Percentiles rank a stretch among this genome's conserved stretches.
Evolutionary conservation across 2,113 vertebrate genomes (phyloP).

Genomic region (Aplodontia rufa): DNA sequence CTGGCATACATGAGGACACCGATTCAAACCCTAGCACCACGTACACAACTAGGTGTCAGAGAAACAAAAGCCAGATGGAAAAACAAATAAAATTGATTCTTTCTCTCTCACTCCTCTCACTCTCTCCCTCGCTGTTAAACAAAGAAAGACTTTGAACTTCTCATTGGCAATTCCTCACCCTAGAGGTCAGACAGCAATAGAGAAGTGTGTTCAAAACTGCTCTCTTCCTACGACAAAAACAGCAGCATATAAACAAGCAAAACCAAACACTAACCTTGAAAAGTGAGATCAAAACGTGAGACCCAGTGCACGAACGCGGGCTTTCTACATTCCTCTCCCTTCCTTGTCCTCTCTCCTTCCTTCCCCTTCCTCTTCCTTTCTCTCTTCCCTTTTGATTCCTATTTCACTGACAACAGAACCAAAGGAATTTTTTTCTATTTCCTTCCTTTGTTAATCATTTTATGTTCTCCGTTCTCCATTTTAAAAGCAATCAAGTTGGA

Average conservation of each 20-base stretch:
- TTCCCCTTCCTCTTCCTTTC: not conserved
- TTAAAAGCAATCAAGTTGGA: constrained; percentile 44
- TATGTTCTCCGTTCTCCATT: constrained; percentile 2
- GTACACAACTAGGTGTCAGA: too few relatives aligned
- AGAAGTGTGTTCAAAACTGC: not conserved
- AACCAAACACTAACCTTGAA: not conserved
- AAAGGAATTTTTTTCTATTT: not conserved
- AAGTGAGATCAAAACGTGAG: not conserved
- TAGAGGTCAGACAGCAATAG: not conserved
- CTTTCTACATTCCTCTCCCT: rapidly evolving
- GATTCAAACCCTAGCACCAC: too few relatives aligned
- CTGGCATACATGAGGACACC: too few relatives aligned
- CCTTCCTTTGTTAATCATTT: constrained; percentile 20
- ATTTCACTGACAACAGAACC: not conserved
- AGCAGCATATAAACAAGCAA: not conserved
- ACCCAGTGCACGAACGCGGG: too few relatives aligned
- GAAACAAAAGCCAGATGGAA: too few relatives aligned
- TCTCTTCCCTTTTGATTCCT: not conserved
- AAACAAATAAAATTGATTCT: too few relatives aligned
- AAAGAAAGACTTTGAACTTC: not conserved
- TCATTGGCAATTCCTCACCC: not conserved
- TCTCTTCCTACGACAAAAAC: not conserved
- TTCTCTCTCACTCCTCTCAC: too few relatives aligned
- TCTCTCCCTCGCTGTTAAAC: too few relatives aligned
- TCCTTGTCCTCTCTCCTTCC: not conserved